Evolutionary conservation across 2,113 vertebrate species (phyloP).

Genomic region (Clarias magur): DNA sequence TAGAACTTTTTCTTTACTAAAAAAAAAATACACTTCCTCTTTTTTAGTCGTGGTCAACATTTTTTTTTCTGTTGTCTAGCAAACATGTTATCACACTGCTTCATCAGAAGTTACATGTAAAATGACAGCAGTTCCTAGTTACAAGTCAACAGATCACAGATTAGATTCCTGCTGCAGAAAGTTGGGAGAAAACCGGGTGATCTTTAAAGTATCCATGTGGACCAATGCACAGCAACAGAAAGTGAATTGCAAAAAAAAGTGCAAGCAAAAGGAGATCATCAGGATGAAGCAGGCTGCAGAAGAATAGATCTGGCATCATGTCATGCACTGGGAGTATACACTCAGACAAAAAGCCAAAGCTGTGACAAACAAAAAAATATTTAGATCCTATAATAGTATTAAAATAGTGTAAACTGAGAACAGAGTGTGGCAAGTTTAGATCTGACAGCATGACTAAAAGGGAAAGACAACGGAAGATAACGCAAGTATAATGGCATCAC

Average conservation of each 20-base stretch:
- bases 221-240: neutral
- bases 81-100: neutral
- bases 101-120: neutral
- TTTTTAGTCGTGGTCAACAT: constrained; percentile 15
- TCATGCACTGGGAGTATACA: neutral
- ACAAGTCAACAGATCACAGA: neutral
- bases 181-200: neutral
- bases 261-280: neutral
- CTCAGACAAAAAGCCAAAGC: neutral
- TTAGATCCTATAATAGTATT: neutral
- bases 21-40: constrained; percentile 29
- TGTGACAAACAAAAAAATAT: neutral
- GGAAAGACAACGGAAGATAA: neutral
- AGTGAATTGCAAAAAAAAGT: neutral
- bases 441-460: neutral
- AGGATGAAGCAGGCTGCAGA: neutral
- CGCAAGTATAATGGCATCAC: neutral
- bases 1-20: neutral
- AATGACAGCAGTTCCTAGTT: neutral
- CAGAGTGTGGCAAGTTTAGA: neutral
- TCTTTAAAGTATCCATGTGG: neutral
- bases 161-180: neutral
- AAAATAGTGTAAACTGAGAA: neutral
- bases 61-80: neutral
- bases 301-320: neutral